phyloP scores from a whole-genome alignment of 2,888 invertebrate species.

The Cataglyphis altisquamis region DNA sequence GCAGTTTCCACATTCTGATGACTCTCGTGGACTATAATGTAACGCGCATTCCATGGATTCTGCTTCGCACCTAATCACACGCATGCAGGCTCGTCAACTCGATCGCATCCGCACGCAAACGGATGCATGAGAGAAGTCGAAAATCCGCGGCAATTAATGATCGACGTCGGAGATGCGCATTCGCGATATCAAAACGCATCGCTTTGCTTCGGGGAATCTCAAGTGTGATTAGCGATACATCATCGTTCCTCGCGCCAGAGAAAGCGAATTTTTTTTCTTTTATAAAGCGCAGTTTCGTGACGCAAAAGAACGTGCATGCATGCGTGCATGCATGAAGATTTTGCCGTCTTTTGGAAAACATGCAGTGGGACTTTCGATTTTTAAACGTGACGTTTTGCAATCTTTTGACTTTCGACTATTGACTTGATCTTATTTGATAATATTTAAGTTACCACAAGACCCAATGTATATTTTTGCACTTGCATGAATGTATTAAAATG shows the following conservation, averaged over 20 bases:
- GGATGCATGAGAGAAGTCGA: slow-evolving; percentile 2
- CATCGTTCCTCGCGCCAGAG: slow-evolving; percentile 37
- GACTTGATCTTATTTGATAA: slow-evolving; percentile 3
- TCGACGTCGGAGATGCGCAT: slow-evolving; percentile 28
- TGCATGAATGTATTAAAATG: too few relatives aligned
- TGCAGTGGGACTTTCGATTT: slow-evolving; percentile 34
- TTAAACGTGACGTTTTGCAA: slow-evolving; percentile 33
- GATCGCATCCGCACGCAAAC: background rate
- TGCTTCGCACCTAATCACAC: slow-evolving; percentile 64
- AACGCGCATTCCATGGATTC: slow-evolving; percentile 65
- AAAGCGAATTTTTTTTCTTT: slow-evolving; percentile 34
- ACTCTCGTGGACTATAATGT: slow-evolving; percentile 47
- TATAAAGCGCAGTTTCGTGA: slow-evolving; percentile 33
- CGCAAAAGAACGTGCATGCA: slow-evolving; percentile 33
- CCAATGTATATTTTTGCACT: background rate
- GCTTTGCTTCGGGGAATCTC: slow-evolving; percentile 24
- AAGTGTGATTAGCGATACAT: slow-evolving; percentile 32
- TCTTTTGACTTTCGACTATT: slow-evolving; percentile 6
- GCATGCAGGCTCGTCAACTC: slow-evolving; percentile 25
- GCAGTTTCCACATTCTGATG: slow-evolving; percentile 62
- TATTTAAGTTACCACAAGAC: background rate
- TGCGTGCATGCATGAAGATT: slow-evolving; percentile 52
- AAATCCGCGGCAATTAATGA: slow-evolving; percentile 30
- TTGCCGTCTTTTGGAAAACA: slow-evolving; percentile 37
- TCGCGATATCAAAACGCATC: slow-evolving; percentile 28